Conservation (phyloP, 2,797 vertebrate species). For the Salarias fasciatus region DNA sequence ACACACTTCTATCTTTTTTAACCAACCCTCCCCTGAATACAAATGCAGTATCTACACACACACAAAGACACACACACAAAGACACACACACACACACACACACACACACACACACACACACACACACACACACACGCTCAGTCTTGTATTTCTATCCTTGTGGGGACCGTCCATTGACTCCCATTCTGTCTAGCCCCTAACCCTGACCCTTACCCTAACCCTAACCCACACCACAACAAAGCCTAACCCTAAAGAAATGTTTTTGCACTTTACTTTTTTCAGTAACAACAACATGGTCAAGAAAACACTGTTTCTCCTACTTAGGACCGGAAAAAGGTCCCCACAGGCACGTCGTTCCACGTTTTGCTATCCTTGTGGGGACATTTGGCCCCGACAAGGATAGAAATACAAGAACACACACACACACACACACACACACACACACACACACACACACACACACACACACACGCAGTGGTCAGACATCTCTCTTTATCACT, state of each 20-base stretch:
- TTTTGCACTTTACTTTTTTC: no score
- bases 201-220: no score
- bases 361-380: no score
- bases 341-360: no score
- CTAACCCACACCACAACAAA: no score
- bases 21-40: conserved; percentile 44
- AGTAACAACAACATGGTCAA: no score
- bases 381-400: no score
- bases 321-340: no score
- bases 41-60: conserved; percentile 51
- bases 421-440: conserved; percentile 63
- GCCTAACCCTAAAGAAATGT: conserved; percentile 59
- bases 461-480: conserved; percentile 17
- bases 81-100: conserved; percentile 63
- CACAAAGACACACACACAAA: conserved; percentile 63
- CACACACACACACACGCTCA: conserved; percentile 10
- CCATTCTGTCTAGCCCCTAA: no score
- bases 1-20: conserved; percentile 30
- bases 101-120: conserved; percentile 37
- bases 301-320: no score
- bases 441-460: conserved; percentile 63
- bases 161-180: no score
- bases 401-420: conserved; percentile 43
- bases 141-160: conserved; percentile 20
- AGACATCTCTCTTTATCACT: conserved; percentile 59